Conservation (phyloP, 1,140 invertebrate species). For the Augochlora pura region DNA sequence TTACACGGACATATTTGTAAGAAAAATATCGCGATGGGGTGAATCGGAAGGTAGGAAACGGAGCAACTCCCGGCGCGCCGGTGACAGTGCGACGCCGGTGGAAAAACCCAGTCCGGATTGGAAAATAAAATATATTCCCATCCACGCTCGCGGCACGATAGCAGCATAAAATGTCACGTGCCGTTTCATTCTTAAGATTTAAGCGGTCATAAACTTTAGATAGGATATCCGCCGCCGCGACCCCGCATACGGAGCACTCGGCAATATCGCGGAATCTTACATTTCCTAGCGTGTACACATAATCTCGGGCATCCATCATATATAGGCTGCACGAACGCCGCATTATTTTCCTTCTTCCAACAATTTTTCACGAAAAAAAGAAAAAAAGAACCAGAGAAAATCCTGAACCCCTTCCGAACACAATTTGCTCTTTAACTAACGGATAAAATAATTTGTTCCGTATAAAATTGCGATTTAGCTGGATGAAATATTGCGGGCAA, state of each 20-base stretch:
- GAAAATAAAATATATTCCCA: constrained; percentile 26
- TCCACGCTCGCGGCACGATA: constrained; percentile 9
- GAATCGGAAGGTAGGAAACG: not conserved
- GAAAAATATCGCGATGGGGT: not conserved
- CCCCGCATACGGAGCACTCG: not conserved
- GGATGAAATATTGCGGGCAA: no score
- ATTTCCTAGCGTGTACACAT: constrained; percentile 7
- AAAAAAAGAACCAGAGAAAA: not conserved
- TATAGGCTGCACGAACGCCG: not conserved
- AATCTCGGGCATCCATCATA: constrained; percentile 18
- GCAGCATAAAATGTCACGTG: constrained; percentile 16
- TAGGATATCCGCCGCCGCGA: not conserved
- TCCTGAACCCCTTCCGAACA: no score
- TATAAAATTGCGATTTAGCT: no score
- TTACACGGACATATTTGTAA: not conserved
- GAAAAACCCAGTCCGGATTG: constrained; percentile 3
- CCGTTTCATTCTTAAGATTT: constrained; percentile 34
- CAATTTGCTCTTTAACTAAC: no score
- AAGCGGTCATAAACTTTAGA: constrained; percentile 24
- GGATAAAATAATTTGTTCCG: no score
- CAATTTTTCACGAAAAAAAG: not conserved
- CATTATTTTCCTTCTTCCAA: not conserved
- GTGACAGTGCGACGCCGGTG: not conserved
- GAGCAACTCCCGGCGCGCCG: no score
- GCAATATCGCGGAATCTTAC: constrained; percentile 10